Conservation (phyloP, 2,797 vertebrate species). For the Hemitrygon akajei region DNA sequence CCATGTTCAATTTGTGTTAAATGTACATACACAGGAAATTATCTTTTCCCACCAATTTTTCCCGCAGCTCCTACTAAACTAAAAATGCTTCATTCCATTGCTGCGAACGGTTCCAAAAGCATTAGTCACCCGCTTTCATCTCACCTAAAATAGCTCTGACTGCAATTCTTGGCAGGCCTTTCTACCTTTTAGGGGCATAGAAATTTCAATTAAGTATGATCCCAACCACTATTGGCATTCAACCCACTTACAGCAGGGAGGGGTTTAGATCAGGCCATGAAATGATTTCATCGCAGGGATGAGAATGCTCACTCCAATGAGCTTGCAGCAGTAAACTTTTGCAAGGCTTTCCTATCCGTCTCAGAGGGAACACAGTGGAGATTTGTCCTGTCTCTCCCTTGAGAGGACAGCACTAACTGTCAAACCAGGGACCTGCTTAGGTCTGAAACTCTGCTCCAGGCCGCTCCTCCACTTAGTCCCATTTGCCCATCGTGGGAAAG, state of each 20-base stretch:
- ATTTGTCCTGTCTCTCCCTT: background rate
- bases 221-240: background rate
- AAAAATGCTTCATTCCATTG: background rate
- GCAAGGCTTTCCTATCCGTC: background rate
- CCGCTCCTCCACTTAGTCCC: too few relatives aligned
- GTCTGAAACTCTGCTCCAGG: background rate
- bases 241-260: background rate
- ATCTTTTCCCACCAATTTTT: background rate
- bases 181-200: slow-evolving; percentile 24
- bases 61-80: background rate
- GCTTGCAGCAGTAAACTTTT: background rate
- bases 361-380: background rate
- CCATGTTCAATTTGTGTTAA: background rate
- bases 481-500: background rate
- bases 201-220: background rate
- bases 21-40: background rate
- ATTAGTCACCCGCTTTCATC: background rate
- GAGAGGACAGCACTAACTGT: background rate
- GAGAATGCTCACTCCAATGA: background rate
- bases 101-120: background rate
- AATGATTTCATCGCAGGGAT: background rate
- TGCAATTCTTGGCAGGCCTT: slow-evolving; percentile 14
- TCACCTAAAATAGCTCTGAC: slow-evolving; percentile 13
- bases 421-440: background rate
- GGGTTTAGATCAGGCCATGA: background rate